Evolutionary conservation across 2,113 vertebrate species (phyloP).

Genomic region (Daphoenositta chrysoptera): DNA sequence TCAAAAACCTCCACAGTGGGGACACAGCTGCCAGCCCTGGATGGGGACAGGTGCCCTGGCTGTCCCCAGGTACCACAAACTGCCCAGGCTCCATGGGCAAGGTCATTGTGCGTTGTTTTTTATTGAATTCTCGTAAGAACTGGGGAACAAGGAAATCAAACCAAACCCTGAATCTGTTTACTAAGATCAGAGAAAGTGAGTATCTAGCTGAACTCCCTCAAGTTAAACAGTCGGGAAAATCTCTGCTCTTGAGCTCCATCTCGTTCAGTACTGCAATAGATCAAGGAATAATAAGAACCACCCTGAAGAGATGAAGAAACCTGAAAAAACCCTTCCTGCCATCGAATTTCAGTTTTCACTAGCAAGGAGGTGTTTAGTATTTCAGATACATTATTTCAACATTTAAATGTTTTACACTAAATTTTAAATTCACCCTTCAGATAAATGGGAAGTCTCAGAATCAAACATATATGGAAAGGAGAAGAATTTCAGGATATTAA

Average conservation of each 20-base stretch:
- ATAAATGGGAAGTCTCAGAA: neutral
- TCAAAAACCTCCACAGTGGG: neutral
- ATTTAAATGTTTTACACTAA: neutral
- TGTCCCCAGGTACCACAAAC: neutral
- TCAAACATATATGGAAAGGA: neutral
- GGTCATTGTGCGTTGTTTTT: neutral
- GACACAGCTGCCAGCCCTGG: neutral
- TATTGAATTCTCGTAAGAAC: neutral
- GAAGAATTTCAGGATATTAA: neutral
- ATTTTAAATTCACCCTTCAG: neutral
- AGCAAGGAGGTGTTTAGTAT: neutral
- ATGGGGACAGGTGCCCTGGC: neutral
- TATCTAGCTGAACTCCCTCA: neutral
- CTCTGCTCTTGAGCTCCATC: neutral
- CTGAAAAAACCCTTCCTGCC: neutral
- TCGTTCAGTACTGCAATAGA: neutral
- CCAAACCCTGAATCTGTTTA: neutral
- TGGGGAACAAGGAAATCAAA: neutral
- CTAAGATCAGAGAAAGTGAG: neutral
- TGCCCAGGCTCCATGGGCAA: accelerated
- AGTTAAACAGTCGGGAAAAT: neutral
- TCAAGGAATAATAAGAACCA: neutral
- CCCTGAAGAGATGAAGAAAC: neutral
- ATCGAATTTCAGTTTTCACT: neutral
- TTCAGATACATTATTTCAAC: neutral